A percentile compares a stretch with the other conserved stretches of the same genome.
phyloP scores from a whole-genome alignment of 2,888 invertebrate genomes.

The Eupeodes latifasciatus region DNA sequence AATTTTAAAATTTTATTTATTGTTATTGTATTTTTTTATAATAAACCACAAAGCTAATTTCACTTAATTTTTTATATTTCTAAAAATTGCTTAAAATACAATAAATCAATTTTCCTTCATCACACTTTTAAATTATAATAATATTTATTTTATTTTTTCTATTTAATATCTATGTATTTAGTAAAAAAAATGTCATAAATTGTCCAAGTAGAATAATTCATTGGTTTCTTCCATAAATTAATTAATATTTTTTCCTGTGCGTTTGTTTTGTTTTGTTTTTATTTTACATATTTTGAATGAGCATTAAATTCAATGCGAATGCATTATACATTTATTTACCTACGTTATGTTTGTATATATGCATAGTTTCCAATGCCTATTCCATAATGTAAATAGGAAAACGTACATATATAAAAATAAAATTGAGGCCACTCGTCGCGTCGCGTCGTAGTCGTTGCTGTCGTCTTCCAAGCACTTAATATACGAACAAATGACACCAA shows the following conservation, averaged over 20 bases:
- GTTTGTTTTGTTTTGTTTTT: slow-evolving; percentile 6
- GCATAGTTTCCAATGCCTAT: slow-evolving; percentile 42
- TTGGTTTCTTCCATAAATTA: slow-evolving; percentile 44
- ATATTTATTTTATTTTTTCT: not conserved
- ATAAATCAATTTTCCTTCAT: not conserved
- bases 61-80: no score
- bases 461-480: slow-evolving; percentile 53
- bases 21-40: not conserved
- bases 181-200: slow-evolving; percentile 11
- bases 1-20: no score
- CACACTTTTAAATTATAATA: not conserved
- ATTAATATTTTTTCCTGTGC: slow-evolving; percentile 16
- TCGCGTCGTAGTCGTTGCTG: slow-evolving; percentile 34
- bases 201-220: slow-evolving; percentile 33
- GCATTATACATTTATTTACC: slow-evolving; percentile 28
- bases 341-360: no score
- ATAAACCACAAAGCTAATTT: not conserved
- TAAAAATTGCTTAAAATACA: not conserved
- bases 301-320: slow-evolving; percentile 51
- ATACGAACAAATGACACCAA: slow-evolving; percentile 28
- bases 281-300: slow-evolving; percentile 17
- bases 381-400: slow-evolving; percentile 44
- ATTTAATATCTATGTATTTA: not conserved
- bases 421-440: slow-evolving; percentile 63
- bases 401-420: not conserved